Evolutionary conservation across 2,888 invertebrate species (phyloP).

Genomic region (Gisinianus flammeolus): DNA sequence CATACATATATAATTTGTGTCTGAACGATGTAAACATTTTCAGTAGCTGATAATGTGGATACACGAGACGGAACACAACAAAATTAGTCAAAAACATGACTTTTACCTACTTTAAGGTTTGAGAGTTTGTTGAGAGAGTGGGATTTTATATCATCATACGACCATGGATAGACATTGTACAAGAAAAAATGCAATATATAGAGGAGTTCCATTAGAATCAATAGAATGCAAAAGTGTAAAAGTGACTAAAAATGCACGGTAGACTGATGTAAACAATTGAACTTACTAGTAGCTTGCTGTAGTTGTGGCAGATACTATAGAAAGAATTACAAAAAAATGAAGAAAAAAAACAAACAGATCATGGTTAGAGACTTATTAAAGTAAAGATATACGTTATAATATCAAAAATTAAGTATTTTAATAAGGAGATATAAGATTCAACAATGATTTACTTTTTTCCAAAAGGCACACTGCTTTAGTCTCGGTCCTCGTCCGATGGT

Average conservation of each 20-base stretch:
- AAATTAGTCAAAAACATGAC: slow-evolving; percentile 16
- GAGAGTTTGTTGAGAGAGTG: slow-evolving; percentile 3
- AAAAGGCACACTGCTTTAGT: slow-evolving; percentile 84
- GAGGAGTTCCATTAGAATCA: slow-evolving; percentile 16
- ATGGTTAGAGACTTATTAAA: not conserved
- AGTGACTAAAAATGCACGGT: not conserved
- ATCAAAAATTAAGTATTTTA: not conserved
- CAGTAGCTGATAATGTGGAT: too few relatives aligned
- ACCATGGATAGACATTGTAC: slow-evolving; percentile 27
- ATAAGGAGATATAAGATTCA: not conserved
- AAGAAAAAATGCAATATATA: slow-evolving; percentile 30
- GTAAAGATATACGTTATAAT: too few relatives aligned
- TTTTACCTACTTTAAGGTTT: slow-evolving; percentile 22
- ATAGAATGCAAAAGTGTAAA: not conserved
- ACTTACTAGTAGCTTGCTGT: slow-evolving; percentile 70
- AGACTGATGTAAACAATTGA: not conserved
- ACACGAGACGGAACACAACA: not conserved
- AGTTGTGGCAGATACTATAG: slow-evolving; percentile 78
- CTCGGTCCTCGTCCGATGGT: slow-evolving; percentile 75
- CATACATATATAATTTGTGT: too few relatives aligned
- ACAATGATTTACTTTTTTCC: slow-evolving; percentile 71
- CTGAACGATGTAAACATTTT: too few relatives aligned
- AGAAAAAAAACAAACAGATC: not conserved
- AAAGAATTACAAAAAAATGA: not conserved
- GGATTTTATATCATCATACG: slow-evolving; percentile 26